These are phyloP conservation scores for Neoaliturus tenellus DNA, from an alignment of 2,888 invertebrate genomes.

Conservation along the genomic window DNA sequence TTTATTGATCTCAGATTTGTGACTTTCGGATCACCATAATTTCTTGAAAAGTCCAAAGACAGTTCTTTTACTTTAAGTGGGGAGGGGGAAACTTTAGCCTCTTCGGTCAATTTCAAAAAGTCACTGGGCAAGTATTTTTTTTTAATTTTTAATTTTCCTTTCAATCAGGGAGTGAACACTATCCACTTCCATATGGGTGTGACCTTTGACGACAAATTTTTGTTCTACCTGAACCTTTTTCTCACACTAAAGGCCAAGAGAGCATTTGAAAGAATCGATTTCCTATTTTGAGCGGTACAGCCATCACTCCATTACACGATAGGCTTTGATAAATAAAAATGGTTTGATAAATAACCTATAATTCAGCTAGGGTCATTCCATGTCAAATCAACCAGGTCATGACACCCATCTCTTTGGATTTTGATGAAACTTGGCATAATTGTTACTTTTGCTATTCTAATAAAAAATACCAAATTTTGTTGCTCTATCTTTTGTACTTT, in stretches of 20 bases:
- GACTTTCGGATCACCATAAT: conserved; percentile 67
- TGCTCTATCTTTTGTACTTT: no score
- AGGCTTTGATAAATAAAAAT: no score
- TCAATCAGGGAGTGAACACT: conserved; percentile 70
- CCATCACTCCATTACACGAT: conserved; percentile 67
- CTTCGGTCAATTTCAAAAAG: conserved; percentile 56
- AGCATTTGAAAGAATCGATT: conserved; percentile 66
- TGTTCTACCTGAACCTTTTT: conserved; percentile 64
- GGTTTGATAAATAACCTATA: no score
- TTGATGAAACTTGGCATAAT: no score
- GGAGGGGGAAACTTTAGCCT: conserved; percentile 49
- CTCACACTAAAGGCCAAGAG: conserved; percentile 64
- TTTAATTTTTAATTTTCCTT: conserved; percentile 68
- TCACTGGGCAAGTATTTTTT: conserved; percentile 63
- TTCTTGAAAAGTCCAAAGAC: conserved; percentile 27
- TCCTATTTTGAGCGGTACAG: conserved; percentile 67
- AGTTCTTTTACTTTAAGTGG: conserved; percentile 64
- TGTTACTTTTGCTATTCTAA: no score
- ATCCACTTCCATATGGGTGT: conserved; percentile 70
- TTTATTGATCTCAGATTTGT: conserved; percentile 69
- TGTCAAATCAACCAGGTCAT: no score
- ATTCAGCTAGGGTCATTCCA: no score
- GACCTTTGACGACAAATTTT: conserved; percentile 68
- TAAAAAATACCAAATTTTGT: no score
- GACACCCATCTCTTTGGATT: no score